phyloP scores from a whole-genome alignment of 2,113 vertebrate species.

The Ophiodon elongatus region DNA sequence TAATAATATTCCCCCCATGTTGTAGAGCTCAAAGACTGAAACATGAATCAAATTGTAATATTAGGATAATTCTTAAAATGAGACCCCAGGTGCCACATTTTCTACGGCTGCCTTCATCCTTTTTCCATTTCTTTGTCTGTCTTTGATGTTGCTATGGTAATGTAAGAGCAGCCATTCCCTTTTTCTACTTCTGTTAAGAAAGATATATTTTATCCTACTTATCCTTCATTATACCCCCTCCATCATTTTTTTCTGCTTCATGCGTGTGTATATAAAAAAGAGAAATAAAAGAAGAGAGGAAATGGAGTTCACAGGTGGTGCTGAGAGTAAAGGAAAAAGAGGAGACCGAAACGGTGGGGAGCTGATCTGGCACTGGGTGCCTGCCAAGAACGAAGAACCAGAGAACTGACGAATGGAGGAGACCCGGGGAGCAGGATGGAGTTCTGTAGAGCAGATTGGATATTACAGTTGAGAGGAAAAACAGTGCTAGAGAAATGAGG shows the following conservation, averaged over 20 bases:
- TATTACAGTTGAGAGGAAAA: constrained; percentile 58
- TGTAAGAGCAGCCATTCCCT: background rate
- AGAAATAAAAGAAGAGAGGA: constrained; percentile 3
- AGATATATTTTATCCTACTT: constrained; percentile 34
- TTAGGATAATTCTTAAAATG: constrained; percentile 42
- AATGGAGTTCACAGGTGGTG: constrained; percentile 53
- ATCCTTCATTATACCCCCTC: constrained; percentile 34
- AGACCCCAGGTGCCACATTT: constrained; percentile 52
- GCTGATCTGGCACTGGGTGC: constrained; percentile 52
- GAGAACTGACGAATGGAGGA: constrained; percentile 44
- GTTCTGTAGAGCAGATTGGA: constrained; percentile 53
- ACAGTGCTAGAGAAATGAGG: constrained; percentile 24
- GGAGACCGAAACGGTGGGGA: constrained; percentile 22
- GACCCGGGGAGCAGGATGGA: constrained; percentile 42
- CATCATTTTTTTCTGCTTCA: constrained; percentile 27
- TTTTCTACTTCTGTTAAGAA: constrained; percentile 23
- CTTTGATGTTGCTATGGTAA: constrained; percentile 7
- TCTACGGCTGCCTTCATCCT: constrained; percentile 27
- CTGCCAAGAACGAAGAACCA: constrained; percentile 43
- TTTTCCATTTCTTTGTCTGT: constrained; percentile 33
- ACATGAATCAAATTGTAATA: constrained; percentile 59
- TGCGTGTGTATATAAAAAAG: background rate
- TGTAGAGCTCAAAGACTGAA: constrained; percentile 22
- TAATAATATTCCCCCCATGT: constrained; percentile 22
- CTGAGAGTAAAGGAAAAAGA: constrained; percentile 32